phyloP scores from a whole-genome alignment of 2,797 vertebrate species.

The Scolopax rusticola region DNA sequence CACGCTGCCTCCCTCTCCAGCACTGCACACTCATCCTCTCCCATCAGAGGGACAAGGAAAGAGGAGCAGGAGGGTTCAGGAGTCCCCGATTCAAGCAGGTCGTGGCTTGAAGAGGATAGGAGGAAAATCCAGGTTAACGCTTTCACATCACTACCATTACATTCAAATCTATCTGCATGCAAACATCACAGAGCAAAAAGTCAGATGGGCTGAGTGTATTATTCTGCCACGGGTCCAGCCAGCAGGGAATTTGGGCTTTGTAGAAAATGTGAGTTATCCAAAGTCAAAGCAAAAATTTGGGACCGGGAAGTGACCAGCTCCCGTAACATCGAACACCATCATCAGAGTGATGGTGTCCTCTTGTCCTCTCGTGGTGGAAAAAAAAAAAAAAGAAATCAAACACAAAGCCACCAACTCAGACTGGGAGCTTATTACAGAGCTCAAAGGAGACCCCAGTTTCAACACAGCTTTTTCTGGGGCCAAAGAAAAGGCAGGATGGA shows the following conservation, averaged over 20 bases:
- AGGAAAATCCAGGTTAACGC: neutral
- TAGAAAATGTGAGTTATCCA: neutral
- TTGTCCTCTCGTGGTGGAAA: neutral
- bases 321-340: neutral
- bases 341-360: neutral
- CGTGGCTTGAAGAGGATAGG: neutral
- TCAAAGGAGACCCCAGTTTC: neutral
- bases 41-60: neutral
- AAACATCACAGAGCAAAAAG: neutral
- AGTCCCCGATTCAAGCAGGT: neutral
- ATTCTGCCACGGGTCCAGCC: neutral
- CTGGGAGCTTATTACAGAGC: neutral
- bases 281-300: neutral
- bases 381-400: neutral
- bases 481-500: neutral
- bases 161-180: accelerated
- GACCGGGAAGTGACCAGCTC: neutral
- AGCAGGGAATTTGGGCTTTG: neutral
- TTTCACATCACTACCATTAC: neutral
- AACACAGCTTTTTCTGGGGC: neutral
- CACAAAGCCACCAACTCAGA: neutral
- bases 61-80: neutral
- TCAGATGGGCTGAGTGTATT: neutral
- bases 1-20: neutral
- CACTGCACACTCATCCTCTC: neutral